Conservation (phyloP, 2,797 vertebrate species). For the Erethizon dorsatum region DNA sequence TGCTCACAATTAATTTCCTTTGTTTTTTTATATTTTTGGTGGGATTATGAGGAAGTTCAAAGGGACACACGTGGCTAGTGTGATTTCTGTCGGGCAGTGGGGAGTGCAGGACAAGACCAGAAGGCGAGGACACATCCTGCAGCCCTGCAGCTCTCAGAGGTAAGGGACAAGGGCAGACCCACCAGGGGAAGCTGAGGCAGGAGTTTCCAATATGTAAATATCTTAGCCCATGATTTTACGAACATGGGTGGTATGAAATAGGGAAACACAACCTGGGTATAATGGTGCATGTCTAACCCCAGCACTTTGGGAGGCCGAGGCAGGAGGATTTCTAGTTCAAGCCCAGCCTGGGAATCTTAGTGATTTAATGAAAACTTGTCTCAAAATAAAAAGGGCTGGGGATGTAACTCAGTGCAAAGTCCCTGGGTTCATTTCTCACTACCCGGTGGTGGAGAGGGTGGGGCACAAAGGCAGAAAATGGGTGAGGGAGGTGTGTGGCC, state of each 20-base stretch:
- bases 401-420: neutral
- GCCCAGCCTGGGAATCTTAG: neutral
- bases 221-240: neutral
- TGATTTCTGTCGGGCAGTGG: neutral
- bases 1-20: neutral
- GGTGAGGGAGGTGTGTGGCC: too few species aligned
- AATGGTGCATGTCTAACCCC: neutral
- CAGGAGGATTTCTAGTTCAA: neutral
- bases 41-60: neutral
- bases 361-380: neutral
- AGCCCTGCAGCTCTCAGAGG: neutral
- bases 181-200: neutral
- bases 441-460: neutral
- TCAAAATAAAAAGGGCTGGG: neutral
- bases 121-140: neutral
- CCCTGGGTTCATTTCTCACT: neutral
- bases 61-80: neutral
- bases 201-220: neutral
- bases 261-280: neutral
- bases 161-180: neutral
- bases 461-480: neutral
- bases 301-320: neutral
- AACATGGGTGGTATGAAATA: neutral
- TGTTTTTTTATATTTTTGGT: neutral
- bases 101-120: neutral